Base-by-base conservation (phyloP, 2,888 invertebrate species). In the Phyllotreta striolata region DNA sequence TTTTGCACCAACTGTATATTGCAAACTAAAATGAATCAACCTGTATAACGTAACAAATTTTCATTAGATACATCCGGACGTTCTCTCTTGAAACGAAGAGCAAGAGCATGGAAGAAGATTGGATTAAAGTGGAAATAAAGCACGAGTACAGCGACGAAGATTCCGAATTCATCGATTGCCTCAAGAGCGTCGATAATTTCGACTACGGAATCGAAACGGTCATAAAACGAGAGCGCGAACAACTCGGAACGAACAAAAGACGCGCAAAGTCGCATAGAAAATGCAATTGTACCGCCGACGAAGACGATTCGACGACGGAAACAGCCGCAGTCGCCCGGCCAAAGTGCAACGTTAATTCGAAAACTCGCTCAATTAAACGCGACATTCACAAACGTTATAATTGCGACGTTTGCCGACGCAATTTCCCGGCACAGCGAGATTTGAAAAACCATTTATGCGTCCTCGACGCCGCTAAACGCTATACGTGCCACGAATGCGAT, bases 121-220 rank as follows among this genome's bases (percentile, higher is more conserved):
- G 44, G 7, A 44, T 44, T 13, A 44, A 44, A 44, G 14, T 10
- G 1, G 44, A 44, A 44, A n/a, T 24, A 24, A 24, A 24, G 24
- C 24, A 4, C 24, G 24, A 44, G 10, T 12, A 44, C 10, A 44
- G 44, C 44, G 44, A 44, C 1, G 10, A 44, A 1, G 44, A 44
- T 44, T 7, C 44, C 7, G 44, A n/a, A n/a, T 44, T 44, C 10
- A 44, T n/a, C 10, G 44, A 44, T 44, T n/a, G 10, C 14, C 44
- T 44, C 44, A 44, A 44, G 14, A 44, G 44, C 14, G 44, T 13
- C 14, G 7, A 44, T 14, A 10, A 13, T 13, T 13, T 14, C 44
- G 14, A 44, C 3, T 12, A 44, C 10, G 9, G 12, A 1, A 3
- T 1, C 10, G 44, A 44, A 44, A 7, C 14, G 14, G 12, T 10